These are phyloP conservation scores for Didymodactylos carnosus DNA, from an alignment of 2,888 invertebrate species.

Conservation along the genomic window DNA sequence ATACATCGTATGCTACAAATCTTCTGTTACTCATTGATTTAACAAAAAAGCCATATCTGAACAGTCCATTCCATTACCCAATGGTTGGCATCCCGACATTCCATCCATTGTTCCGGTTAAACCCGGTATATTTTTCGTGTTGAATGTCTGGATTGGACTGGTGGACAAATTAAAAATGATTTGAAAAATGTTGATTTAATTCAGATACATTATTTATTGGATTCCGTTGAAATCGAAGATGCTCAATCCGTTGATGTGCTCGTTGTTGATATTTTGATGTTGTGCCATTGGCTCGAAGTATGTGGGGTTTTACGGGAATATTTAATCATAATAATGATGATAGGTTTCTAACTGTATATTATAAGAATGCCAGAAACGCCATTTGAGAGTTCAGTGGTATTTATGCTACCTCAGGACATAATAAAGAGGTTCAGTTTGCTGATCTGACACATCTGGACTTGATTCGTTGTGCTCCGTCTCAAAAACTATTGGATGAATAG, in stretches of 20 bases:
- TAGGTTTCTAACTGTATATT: neutral
- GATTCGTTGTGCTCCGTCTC: neutral
- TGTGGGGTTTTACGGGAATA: neutral
- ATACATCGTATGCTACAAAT: neutral
- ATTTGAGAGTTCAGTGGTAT: neutral
- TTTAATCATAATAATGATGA: neutral
- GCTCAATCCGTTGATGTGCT: neutral
- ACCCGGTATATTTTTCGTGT: neutral
- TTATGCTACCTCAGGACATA: neutral
- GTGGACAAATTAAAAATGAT: neutral
- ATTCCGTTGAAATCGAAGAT: neutral
- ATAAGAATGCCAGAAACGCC: neutral
- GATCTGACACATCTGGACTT: neutral
- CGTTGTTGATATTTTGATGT: neutral
- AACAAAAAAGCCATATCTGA: neutral
- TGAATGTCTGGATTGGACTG: neutral
- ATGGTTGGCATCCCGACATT: neutral
- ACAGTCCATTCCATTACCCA: neutral
- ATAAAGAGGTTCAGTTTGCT: neutral
- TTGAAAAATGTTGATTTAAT: neutral
- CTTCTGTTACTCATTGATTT: neutral
- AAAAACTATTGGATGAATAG: neutral
- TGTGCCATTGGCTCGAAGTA: neutral
- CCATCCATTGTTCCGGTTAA: neutral
- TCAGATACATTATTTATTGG: neutral